phyloP scores from a whole-genome alignment of 1,140 invertebrate species.

The Andrena cerasifolii region DNA sequence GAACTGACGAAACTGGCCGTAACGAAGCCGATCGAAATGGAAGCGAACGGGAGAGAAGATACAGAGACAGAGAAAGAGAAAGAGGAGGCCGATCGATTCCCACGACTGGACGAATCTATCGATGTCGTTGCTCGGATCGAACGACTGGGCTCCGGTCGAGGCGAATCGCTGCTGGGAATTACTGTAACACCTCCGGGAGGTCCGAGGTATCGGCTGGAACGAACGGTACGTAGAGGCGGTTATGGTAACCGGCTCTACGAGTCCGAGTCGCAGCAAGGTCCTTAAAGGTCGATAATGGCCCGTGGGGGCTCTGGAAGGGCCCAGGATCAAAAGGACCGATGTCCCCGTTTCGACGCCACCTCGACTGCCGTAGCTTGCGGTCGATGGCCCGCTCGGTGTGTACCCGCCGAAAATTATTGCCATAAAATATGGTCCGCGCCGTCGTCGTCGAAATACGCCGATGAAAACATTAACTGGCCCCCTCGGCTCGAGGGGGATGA shows the following conservation, averaged over 20 bases:
- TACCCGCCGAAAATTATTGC: constrained; percentile 63
- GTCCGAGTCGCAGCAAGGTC: constrained; percentile 73
- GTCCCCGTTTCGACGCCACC: constrained; percentile 69
- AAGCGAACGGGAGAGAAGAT: too few relatives aligned
- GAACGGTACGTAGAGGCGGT: constrained; percentile 73
- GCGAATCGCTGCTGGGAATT: constrained; percentile 50
- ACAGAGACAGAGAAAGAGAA: too few relatives aligned
- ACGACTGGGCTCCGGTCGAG: neutral
- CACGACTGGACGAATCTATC: constrained; percentile 40
- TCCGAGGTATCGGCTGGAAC: constrained; percentile 61
- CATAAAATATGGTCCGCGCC: constrained; percentile 58
- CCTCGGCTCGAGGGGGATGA: constrained; percentile 20
- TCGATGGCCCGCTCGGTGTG: constrained; percentile 47
- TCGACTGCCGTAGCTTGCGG: constrained; percentile 42
- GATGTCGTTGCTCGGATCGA: constrained; percentile 32
- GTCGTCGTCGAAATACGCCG: constrained; percentile 50
- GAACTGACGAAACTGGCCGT: neutral
- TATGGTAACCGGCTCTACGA: constrained; percentile 74
- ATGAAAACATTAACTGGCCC: constrained; percentile 65
- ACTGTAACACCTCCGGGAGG: constrained; percentile 64
- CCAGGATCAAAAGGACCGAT: constrained; percentile 73
- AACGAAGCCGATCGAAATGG: neutral
- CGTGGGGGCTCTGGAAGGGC: constrained; percentile 55
- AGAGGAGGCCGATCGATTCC: constrained; percentile 25
- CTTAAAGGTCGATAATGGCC: constrained; percentile 78